Percentiles rank a stretch among this genome's conserved stretches.
Conservation (phyloP, 2,888 invertebrate species). For the Hyposoter dolosus region DNA sequence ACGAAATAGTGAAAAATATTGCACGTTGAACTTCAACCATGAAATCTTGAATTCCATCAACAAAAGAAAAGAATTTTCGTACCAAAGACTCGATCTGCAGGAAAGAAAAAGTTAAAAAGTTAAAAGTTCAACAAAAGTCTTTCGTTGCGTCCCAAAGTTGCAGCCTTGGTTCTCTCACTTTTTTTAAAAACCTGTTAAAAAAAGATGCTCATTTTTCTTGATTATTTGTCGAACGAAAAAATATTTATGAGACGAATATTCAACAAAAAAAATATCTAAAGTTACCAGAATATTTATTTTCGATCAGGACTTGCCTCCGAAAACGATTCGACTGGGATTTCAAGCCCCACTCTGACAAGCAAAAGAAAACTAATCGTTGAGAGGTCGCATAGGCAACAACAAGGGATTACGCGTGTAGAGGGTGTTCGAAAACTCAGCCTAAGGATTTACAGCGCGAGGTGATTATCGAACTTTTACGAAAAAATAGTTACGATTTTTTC, state of each 20-base stretch:
- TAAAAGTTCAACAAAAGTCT: not conserved
- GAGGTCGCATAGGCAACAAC: not conserved
- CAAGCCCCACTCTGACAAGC: not conserved
- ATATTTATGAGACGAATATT: not conserved
- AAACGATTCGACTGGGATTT: not conserved
- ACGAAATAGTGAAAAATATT: too few relatives aligned
- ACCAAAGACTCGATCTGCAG: too few relatives aligned
- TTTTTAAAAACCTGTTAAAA: not conserved
- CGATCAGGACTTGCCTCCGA: not conserved
- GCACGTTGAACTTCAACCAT: too few relatives aligned
- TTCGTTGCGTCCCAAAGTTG: not conserved
- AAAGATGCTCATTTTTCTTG: not conserved
- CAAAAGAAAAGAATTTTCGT: too few relatives aligned
- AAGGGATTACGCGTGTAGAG: not conserved
- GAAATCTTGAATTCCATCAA: too few relatives aligned
- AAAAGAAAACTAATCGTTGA: not conserved
- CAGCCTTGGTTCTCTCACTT: too few relatives aligned
- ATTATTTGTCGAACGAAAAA: not conserved
- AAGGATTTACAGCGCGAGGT: not conserved
- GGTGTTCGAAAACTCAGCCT: not conserved
- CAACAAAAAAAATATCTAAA: not conserved
- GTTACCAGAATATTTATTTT: slow-evolving; percentile 19
- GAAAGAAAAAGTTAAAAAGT: not conserved
- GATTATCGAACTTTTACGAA: not conserved
- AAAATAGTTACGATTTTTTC: not conserved